Base-by-base conservation (phyloP, 2,888 invertebrate genomes). In the Drosophila setosimentum region DNA sequence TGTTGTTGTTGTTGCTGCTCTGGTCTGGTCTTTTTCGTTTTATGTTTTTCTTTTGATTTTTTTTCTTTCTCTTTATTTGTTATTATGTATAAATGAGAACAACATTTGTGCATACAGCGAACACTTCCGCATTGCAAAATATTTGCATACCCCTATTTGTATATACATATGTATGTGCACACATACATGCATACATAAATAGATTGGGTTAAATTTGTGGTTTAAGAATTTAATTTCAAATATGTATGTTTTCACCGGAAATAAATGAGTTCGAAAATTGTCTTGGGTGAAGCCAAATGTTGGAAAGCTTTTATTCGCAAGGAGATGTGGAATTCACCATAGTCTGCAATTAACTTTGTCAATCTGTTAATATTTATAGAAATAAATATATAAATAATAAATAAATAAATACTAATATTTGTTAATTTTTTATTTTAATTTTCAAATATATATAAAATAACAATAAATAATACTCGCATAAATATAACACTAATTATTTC, bases 61-160 rank as follows among this genome's bases (percentile, higher is more conserved):
- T 13, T 11, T 35, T 30, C 65, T 40, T 5, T n/a, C n/a, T n/a
- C n/a, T n/a, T 45, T 53, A 55, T 55, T 55, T 51, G 16, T 32
- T 45, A 16, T 45, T 45, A 29, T 48, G 60, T 48, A 49, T 21
- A 69, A 70, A 54, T 35, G 55, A 61, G 55, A 32, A 57, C 48
- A 32, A 48, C 27, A 54, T 50, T 33, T 59, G 54, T 50, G 57
- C 37, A 50, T 21, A 58, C 27, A 42, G 60, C 37, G 32, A 73
- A 60, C 27, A 65, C 68, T 68, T 75, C 71, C 71, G 63, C 71
- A 57, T 70, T 54, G n/a, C 33, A 55, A 40, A 61, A 32, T 35
- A 27, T 49, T 49, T 53, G 37, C 13, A 45, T 55, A 16, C 21
- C 24, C 45, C 45, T 27, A 55, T 7, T 29, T 16, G 8, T 21